phyloP scores from a whole-genome alignment of 1,140 invertebrate genomes.

The Plectrocnemia conspersa region DNA sequence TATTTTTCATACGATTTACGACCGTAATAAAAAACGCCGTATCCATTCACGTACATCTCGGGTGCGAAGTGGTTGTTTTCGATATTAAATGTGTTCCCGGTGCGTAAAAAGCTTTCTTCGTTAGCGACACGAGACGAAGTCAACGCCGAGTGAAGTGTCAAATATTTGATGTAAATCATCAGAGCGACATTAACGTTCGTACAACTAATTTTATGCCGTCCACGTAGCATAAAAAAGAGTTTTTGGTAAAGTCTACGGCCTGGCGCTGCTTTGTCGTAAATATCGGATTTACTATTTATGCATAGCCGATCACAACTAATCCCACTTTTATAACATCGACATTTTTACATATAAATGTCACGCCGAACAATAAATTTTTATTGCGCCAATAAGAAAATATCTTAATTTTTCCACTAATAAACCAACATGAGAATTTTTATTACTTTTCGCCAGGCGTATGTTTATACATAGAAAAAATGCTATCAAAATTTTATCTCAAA shows the following conservation, averaged over 20 bases:
- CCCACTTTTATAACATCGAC: no score
- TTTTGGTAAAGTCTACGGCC: no score
- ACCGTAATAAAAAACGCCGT: constrained; percentile 23
- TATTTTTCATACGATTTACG: constrained; percentile 24
- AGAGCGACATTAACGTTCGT: not conserved
- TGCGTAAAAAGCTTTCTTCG: not conserved
- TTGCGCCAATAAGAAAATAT: no score
- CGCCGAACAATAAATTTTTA: no score
- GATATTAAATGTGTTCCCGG: not conserved
- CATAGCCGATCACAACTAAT: not conserved
- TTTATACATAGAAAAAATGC: no score
- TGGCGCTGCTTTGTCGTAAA: not conserved
- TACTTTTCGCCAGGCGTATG: no score
- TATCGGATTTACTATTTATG: not conserved
- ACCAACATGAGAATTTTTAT: no score
- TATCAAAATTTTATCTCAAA: no score
- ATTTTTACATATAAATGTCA: no score
- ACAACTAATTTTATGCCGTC: not conserved
- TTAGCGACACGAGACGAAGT: not conserved
- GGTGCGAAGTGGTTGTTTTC: constrained; percentile 18
- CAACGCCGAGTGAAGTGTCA: not conserved
- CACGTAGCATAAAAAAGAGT: not conserved
- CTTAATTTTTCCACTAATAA: no score
- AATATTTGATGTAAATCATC: constrained; percentile 1
- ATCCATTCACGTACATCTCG: constrained; percentile 18